Evolutionary conservation across 2,797 vertebrate genomes (phyloP), one percentile per base, ranked within the genome.

Genomic region (Diceros bicornis): DNA sequence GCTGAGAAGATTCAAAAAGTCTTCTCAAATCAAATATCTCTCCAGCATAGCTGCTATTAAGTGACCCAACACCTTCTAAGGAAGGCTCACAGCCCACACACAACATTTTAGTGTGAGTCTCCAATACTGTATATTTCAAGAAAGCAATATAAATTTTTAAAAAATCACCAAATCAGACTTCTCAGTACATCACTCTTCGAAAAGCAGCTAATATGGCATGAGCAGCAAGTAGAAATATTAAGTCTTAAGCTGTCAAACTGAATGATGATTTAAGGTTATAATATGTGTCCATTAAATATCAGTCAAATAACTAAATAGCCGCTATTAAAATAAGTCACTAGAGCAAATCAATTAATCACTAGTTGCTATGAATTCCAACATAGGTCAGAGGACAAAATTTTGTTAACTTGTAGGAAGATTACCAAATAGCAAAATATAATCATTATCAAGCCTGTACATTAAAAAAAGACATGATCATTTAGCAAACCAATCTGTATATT

Each of bases 1-100:
- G 86, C 34, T 89, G 81, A 91, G 82, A 96, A 91, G 52, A 96
- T 93, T 91, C 96, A 92, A 25, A n/a, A 62, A 92, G 44, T 94
- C 71, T 96, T 96, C 92, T 91, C 87, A 61, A 47, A 92, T 62
- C 61, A 98, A 96, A 12, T 18, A 5, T 44, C 97, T 69, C 90
- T 89, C 86, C 25, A 83, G 4, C 72, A 69, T 89, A 84, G 91
- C 71, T 79, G 62, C 85, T 89, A 9, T 0, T 5, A 81, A 97
- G 88, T 96, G 74, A 95, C 96, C 77, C 78, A 4, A 68, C 71
- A 68, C 79, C 81, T 78, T 87, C 64, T 69, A 86, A 96, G 64
- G 47, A 52, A 89, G 74, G 41, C 69, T 93, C 55, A 69, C n/a
- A 96, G 57, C 34, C 59, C n/a, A 81, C 34, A 61, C 13, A 66